Percentiles rank a stretch among this genome's conserved stretches.
These are phyloP conservation scores for Neomorphus geoffroyi DNA, from an alignment of 2,797 vertebrate genomes.

Conservation along the genomic window DNA sequence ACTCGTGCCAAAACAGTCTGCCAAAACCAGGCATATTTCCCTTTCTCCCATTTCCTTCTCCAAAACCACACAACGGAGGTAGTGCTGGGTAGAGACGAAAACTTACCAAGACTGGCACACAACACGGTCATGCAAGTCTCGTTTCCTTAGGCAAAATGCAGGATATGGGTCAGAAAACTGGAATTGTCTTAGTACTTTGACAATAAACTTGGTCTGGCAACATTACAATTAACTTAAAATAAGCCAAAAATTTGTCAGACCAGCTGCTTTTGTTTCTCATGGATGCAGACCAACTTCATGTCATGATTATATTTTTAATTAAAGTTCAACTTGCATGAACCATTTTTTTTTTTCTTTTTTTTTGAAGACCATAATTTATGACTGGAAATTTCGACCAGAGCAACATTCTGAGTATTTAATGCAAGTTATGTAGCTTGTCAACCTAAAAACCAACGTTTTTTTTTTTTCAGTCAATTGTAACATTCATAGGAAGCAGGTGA, in stretches of 20 bases:
- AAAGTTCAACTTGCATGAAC: constrained; percentile 1
- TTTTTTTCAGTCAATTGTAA: not conserved
- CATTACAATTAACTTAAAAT: constrained; percentile 12
- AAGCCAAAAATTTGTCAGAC: constrained; percentile 47
- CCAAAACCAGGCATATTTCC: not conserved
- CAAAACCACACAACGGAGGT: not conserved
- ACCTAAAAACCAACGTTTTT: not conserved
- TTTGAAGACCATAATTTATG: constrained; percentile 1
- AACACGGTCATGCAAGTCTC: not conserved
- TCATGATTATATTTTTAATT: constrained; percentile 4
- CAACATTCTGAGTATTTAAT: not conserved
- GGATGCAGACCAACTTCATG: constrained; percentile 46
- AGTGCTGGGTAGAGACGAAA: not conserved
- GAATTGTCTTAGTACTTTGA: constrained; percentile 3
- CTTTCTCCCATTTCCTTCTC: not conserved
- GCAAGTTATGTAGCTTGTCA: not conserved
- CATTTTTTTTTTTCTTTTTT: not conserved
- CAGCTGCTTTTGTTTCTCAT: constrained; percentile 42
- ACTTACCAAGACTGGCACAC: not conserved
- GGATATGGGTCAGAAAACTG: constrained; percentile 38
- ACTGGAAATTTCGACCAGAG: constrained; percentile 12
- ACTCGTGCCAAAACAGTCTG: too few species aligned
- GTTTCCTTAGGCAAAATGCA: constrained; percentile 30
- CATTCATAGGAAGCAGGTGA: not conserved
- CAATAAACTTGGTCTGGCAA: constrained; percentile 38